Base-by-base conservation (phyloP, 1,140 invertebrate species). In the Vanessa tameamea region DNA sequence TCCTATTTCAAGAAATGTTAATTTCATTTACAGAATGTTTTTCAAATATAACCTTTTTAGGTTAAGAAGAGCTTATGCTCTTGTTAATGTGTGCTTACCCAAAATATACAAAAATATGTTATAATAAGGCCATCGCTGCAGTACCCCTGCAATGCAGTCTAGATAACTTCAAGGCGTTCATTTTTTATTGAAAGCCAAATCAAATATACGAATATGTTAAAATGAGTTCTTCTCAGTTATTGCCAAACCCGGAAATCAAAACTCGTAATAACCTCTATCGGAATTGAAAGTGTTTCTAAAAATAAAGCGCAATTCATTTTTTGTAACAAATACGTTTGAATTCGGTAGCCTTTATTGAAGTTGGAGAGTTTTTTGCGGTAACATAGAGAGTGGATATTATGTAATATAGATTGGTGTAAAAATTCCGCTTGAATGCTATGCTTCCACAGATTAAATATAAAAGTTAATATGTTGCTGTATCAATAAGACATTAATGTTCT, bases 221-320 rank as follows among this genome's bases (percentile, higher is more conserved):
- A 75, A 72, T 59, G 71, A 66, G 55, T 70, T 70, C 53, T 50
- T 51, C 51, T 31, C 66, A 47, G 77, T 67, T 70, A 76, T 78
- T 78, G 77, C 66, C 77, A 73, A 78, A 72, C 66, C 67, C 73
- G 71, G 67, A 78, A 78, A 68, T 78, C 66, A 71, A 75, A 61
- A 70, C 63, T 63, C 48, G 70, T 73, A 69, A 78, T 78, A 53
- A 53, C n/a, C 51, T 53, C 51, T 53, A 53, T 53, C 48, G 13
- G 68, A 37, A 59, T 77, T 73, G 59, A 68, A 71, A 71, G 69
- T 71, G 61, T 71, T 71, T 70, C 68, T 48, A 43, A 57, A 48
- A 61, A 55, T 26, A 53, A 64, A 64, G 31, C 48, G n/a, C 59
- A 71, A 64, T 64, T 64, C 59, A 64, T 71, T 53, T 71, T 71